Base-by-base conservation (phyloP, 2,113 vertebrate species). In the Lophura nycthemera region DNA sequence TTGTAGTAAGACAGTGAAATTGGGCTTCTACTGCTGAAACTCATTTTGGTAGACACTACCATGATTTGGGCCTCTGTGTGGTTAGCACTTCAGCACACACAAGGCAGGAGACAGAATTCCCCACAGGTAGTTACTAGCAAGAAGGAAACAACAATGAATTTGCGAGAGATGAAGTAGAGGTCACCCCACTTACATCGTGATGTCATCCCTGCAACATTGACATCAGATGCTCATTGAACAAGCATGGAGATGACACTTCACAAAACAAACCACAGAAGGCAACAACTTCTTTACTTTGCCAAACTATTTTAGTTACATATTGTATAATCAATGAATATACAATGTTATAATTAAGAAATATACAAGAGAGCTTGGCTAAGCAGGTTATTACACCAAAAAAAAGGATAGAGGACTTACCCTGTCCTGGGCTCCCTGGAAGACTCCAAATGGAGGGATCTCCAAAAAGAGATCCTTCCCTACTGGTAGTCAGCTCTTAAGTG, bases 111-210 rank as follows among this genome's bases (percentile, higher is more conserved):
- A 36, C 13, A 65, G 43, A n/a, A 43, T 43, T 81, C 42, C 43
- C n/a, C 13, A 18, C 13, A n/a, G 29, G 43, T 2, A 40, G 40
- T 9, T 76, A 15, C 40, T 17, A 42, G 40, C 34, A 34, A 66
- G 65, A 61, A 56, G 30, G 40, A 54, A 79, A 69, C 15, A 18
- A 43, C 8, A 71, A 14, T 42, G 13, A 48, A 22, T 67, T 74
- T n/a, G 22, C 64, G 29, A 43, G 27, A 19, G 14, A 25, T 13
- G 45, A 81, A 50, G 22, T 65, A 25, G 52, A 89, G 20, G 13
- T 73, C 11, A 0, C 27, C 42, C 64, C n/a, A 21, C 6, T 48
- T 48, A 34, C 3, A 36, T 40, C 0, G 1, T 19, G 54, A 17
- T 18, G 0, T 30, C 42, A 67, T 24, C 19, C 6, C 43, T 43